Evolutionary conservation across 1,140 invertebrate genomes (phyloP), one percentile per base, ranked within the genome.

Genomic region (Andrena cerasifolii): DNA sequence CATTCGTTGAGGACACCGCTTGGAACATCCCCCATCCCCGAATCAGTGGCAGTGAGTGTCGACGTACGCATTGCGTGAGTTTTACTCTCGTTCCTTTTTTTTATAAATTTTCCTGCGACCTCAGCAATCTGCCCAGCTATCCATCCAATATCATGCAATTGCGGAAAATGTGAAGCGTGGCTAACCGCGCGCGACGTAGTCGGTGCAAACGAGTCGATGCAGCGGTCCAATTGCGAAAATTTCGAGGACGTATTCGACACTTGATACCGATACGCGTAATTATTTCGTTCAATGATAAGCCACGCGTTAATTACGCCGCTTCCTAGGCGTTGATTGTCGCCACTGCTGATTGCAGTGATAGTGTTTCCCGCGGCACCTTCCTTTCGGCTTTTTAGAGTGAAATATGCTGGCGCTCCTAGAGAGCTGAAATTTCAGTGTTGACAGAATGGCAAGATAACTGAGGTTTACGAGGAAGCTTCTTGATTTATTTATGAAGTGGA

Each of bases 101-200:
- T 53, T 43, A 24, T 33, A 65, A 62, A 61, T 68, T 65, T 71
- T 56, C 28, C 33, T 40, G 49, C 56, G 47, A 67, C 71, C 67
- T 58, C 67, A 51, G 56, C 73, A 56, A 70, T 78, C 61, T 47
- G 45, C 28, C 40, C 49, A 45, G n/a, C 63, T 51, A 84, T 84
- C 78, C 82, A 61, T 85, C 82, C 83, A 70, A 84, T 85, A 85
- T 84, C 82, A 71, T 47, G 49, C 81, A 84, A 84, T 84, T 80
- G 78, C 66, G 65, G 82, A 80, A 84, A 84, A 84, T 78, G 78
- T 80, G 73, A 65, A 81, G 56, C 67, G 74, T 51, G 83, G 83
- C 58, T 84, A 81, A 85, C 83, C 82, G 65, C 83, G 71, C 59
- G 65, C 31, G 56, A 74, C 63, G 68, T 84, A 36, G 67, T 49